Evolutionary conservation across 2,797 vertebrate genomes (phyloP), one percentile per base, ranked within the genome.

Genomic region (Molossus molossus): DNA sequence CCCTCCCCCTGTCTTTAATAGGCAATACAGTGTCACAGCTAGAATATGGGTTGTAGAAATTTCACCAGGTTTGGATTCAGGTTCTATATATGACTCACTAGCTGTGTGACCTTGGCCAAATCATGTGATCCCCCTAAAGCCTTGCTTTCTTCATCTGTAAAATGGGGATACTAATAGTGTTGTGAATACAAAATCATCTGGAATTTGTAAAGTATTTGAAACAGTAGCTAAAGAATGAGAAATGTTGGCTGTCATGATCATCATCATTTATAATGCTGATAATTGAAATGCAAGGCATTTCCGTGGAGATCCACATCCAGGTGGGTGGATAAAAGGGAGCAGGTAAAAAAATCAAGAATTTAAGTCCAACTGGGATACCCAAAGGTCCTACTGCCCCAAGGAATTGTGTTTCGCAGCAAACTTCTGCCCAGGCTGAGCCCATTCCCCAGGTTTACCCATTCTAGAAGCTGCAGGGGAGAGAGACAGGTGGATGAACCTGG

Each of bases 261-360:
- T 69, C 70, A 85, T 9, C 53, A 14, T 60, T 65, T 67, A 3
- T 88, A 62, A 90, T 92, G 60, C n/a, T 37, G 62, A 10, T 48
- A 33, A 48, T 15, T 62, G 50, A 72, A 85, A 60, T 69, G 12
- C 25, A n/a, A 55, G 21, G 80, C 50, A 0, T 23, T 83, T 65
- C 81, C n/a, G 48, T n/a, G 9, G 50, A 79, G n/a, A 21, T 76
- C 23, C 25, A 33, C 69, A 53, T 45, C 37, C 25, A 17, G 65
- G 69, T 12, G 21, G 14, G 29, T 50, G 48, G 2, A 3, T 48
- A 50, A 64, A 79, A 18, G 55, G 21, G 21, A 58, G 18, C 10
- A 45, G 65, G n/a, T 70, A 69, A 94, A 60, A 33, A 95, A 90
- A 53, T 14, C 37, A 64, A 57, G 79, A 94, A 81, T 90, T 93